phyloP scores from a whole-genome alignment of 2,113 vertebrate species.

The Triplophysa dalaica region DNA sequence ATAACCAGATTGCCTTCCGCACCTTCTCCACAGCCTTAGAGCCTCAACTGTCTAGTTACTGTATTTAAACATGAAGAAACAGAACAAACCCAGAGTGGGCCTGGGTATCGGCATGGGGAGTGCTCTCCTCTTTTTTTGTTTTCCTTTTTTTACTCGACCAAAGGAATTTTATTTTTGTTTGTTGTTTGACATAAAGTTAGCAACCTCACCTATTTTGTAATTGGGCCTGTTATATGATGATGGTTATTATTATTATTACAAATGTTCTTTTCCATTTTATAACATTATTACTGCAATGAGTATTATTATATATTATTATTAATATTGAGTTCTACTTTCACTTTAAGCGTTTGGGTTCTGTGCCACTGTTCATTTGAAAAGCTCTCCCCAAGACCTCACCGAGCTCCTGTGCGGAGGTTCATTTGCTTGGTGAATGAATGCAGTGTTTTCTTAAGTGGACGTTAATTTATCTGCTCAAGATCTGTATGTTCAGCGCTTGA shows the following conservation, averaged over 20 bases:
- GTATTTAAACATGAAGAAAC: conserved; percentile 53
- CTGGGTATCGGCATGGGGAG: conserved; percentile 60
- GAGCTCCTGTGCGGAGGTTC: conserved; percentile 56
- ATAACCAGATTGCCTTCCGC: conserved; percentile 80
- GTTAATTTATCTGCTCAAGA: conserved; percentile 67
- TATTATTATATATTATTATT: conserved; percentile 40
- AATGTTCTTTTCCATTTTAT: conserved; percentile 57
- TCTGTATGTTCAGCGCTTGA: conserved; percentile 74
- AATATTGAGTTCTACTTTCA: conserved; percentile 54
- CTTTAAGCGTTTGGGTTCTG: conserved; percentile 35
- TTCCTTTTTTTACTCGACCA: conserved; percentile 76
- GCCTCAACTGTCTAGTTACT: conserved; percentile 74
- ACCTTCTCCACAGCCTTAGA: conserved; percentile 81
- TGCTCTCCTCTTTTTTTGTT: conserved; percentile 54
- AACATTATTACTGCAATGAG: conserved; percentile 35
- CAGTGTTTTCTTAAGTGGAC: conserved; percentile 65
- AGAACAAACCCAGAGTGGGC: conserved; percentile 48
- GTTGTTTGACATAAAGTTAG: conserved; percentile 58
- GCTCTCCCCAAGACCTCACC: conserved; percentile 48
- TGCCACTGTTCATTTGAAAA: conserved; percentile 48
- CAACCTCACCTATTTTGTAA: conserved; percentile 64
- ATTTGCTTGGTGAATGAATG: conserved; percentile 54
- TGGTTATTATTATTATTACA: conserved; percentile 58
- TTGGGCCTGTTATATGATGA: conserved; percentile 46
- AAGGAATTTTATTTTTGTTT: conserved; percentile 75